phyloP scores from a whole-genome alignment of 1,140 invertebrate species.

The Caenorhabditis tropicalis region DNA sequence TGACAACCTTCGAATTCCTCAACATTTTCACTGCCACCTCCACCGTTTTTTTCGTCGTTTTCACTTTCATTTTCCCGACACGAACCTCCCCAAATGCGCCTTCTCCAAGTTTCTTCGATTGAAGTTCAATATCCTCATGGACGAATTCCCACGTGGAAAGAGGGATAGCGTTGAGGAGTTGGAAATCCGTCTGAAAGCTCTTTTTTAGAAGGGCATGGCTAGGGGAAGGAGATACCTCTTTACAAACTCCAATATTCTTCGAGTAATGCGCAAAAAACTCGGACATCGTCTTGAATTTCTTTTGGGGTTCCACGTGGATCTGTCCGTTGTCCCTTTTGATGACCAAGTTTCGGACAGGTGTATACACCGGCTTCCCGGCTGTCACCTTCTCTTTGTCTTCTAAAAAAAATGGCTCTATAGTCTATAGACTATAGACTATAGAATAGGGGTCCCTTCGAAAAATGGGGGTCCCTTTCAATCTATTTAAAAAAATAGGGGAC shows the following conservation, averaged over 20 bases:
- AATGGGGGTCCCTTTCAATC: too few species aligned
- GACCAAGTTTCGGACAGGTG: neutral
- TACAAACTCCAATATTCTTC: neutral
- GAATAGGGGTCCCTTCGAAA: too few species aligned
- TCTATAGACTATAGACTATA: too few species aligned
- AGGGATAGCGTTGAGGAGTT: neutral
- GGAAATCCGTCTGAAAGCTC: neutral
- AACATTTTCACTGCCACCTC: conserved; percentile 47
- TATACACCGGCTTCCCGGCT: neutral
- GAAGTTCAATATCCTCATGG: conserved; percentile 31
- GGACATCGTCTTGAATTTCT: neutral
- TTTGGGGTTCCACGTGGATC: neutral
- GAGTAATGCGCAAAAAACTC: neutral
- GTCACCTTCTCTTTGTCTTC: neutral
- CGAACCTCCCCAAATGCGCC: conserved; percentile 51
- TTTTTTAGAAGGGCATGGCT: too few species aligned
- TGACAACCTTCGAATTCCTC: conserved; percentile 16
- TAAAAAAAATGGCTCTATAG: neutral
- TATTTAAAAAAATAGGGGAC: too few species aligned
- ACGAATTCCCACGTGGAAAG: conserved; percentile 35
- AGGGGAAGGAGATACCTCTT: too few species aligned
- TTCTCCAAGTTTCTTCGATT: conserved; percentile 39
- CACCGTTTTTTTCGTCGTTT: conserved; percentile 14
- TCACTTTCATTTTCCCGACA: conserved; percentile 23
- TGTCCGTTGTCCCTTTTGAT: conserved; percentile 16